Evolutionary conservation across 2,113 vertebrate genomes (phyloP), one percentile per base, ranked within the genome.

Genomic region (Symphodus melops): DNA sequence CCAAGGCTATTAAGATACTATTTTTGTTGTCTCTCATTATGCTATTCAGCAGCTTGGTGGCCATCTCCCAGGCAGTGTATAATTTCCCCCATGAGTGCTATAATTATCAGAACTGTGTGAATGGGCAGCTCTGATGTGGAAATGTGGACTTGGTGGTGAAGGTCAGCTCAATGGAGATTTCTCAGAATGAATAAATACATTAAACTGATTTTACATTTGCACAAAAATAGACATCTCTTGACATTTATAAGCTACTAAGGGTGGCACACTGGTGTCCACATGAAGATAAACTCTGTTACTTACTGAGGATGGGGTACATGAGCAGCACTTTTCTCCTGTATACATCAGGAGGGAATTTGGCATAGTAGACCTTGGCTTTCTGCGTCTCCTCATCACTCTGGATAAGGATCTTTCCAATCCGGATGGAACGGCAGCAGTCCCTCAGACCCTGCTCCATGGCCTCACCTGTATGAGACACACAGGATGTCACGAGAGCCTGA

Each of bases 361-460:
- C 97, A 2, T 99, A 99, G 91, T 96, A 99, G 23, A 99, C 98
- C 92, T 99, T 98, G 19, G 98, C 97, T 91, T 95, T 95, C 84
- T 98, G 97, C 0, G 97, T 99, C 84, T 99, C 98, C 89, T 99
- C 97, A 0, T 99, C 97, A 2, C 97, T 99, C 94, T 98, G 98
- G 80, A 99, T 99, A 78, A 99, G 95, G 91, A 99, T 99, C 79
- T 99, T 99, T 16, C 98, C 97, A 1, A 99, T 99, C 71, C 97
- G 95, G 84, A 99, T 99, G 1, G 97, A 99, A 20, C 97, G 87
- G 62, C 97, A 99, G 93, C 97, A 99, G 74, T 99, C 97, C n/a
- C 97, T 88, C 70, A 99, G 90, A 8, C 97, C 97, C 89, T 98
- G 97, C 72, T 99, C 98, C 98, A 99, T 99, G 5, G 97, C 97